phyloP scores from a whole-genome alignment of 2,888 invertebrate genomes.

The Ephialtes manifestator region DNA sequence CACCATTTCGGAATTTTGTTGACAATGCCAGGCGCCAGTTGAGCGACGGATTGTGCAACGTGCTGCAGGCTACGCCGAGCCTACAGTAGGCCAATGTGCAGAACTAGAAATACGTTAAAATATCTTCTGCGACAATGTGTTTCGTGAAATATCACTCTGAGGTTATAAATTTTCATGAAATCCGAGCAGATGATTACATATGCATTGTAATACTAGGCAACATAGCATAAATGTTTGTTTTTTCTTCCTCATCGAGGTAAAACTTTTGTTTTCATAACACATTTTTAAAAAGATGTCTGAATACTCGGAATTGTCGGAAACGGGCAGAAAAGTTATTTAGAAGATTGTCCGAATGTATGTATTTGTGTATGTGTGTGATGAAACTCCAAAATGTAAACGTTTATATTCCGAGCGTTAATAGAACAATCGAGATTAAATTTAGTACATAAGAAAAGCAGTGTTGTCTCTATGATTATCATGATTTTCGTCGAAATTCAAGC shows the following conservation, averaged over 20 bases:
- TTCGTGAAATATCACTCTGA: not conserved
- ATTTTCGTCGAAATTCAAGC: too few species aligned
- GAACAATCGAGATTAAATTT: too few species aligned
- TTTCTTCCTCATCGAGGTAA: not conserved
- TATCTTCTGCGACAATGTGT: not conserved
- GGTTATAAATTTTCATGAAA: not conserved
- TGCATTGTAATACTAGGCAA: not conserved
- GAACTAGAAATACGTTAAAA: conserved; percentile 7
- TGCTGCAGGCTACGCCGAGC: not conserved
- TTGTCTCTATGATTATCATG: too few species aligned
- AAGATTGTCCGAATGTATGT: too few species aligned
- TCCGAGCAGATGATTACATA: not conserved
- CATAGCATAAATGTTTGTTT: not conserved
- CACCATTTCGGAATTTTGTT: conserved; percentile 54
- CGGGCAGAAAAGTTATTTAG: too few species aligned
- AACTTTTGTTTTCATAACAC: not conserved
- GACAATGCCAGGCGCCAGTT: conserved; percentile 45
- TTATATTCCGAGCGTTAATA: too few species aligned
- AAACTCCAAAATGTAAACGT: too few species aligned
- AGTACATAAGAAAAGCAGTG: too few species aligned
- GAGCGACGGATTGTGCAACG: conserved; percentile 37
- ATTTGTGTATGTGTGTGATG: too few species aligned
- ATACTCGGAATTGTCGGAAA: too few species aligned
- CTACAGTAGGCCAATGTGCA: not conserved
- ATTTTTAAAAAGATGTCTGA: not conserved